Conservation (phyloP, 2,113 vertebrate genomes). For the Syngnathus scovelli region DNA sequence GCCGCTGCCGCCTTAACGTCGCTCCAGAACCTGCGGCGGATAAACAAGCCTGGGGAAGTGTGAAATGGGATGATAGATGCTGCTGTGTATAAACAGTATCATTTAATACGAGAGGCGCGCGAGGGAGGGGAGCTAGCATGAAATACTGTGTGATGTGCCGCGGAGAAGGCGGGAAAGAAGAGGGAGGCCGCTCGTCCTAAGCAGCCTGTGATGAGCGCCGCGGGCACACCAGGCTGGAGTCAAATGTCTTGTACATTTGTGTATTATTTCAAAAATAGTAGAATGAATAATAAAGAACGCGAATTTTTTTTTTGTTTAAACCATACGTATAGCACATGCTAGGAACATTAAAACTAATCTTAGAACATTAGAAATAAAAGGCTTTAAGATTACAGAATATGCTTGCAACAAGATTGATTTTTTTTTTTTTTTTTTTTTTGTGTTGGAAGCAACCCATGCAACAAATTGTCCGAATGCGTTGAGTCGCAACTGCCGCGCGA, state of each 20-base stretch:
- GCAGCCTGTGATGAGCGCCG: constrained; percentile 43
- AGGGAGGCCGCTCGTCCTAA: constrained; percentile 29
- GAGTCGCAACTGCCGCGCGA: no score
- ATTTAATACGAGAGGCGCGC: constrained; percentile 56
- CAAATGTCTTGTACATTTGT: background rate
- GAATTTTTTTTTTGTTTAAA: background rate
- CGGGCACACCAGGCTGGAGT: constrained; percentile 4
- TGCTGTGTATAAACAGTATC: constrained; percentile 67
- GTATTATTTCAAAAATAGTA: no score
- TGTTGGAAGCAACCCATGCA: background rate
- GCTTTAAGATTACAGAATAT: no score
- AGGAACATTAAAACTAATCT: background rate
- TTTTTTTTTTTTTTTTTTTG: no score
- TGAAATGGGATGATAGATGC: constrained; percentile 70
- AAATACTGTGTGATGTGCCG: constrained; percentile 49
- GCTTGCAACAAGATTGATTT: no score
- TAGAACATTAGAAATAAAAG: background rate
- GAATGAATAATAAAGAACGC: background rate
- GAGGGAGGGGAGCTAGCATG: constrained; percentile 48
- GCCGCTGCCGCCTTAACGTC: constrained; percentile 51
- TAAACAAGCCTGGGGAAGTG: constrained; percentile 67
- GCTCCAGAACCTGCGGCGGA: constrained; percentile 57
- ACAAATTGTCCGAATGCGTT: no score
- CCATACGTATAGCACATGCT: background rate
- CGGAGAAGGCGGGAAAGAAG: constrained; percentile 13